Conservation (phyloP, 2,113 vertebrate species). For the Synodontis membranacea region DNA sequence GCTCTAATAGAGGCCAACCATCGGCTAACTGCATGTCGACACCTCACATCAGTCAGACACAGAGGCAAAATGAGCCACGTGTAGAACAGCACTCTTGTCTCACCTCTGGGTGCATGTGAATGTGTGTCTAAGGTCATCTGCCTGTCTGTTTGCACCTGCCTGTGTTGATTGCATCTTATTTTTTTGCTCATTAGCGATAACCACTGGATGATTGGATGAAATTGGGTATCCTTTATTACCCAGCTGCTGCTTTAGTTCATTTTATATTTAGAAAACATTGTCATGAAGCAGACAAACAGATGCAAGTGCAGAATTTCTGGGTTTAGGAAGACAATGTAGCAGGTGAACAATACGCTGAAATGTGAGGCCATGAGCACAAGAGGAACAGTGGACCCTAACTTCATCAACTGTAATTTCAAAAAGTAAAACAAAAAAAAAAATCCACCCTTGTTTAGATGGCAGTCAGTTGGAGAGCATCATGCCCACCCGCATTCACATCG, state of each 20-base stretch:
- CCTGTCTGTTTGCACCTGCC: neutral
- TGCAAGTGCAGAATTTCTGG: neutral
- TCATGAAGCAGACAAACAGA: neutral
- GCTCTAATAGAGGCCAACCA: slow-evolving; percentile 39
- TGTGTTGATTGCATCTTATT: neutral
- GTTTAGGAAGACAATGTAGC: neutral
- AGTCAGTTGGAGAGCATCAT: neutral
- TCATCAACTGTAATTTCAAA: neutral
- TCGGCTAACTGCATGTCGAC: slow-evolving; percentile 36
- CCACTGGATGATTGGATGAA: slow-evolving; percentile 31
- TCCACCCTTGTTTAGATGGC: neutral
- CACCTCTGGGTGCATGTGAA: slow-evolving; percentile 12
- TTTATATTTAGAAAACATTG: neutral
- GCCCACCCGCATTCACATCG: neutral
- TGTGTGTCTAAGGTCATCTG: slow-evolving; percentile 11
- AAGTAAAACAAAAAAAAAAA: neutral
- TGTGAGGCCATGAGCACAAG: neutral
- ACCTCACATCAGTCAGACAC: slow-evolving; percentile 37
- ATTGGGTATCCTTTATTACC: slow-evolving; percentile 35
- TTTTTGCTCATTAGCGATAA: slow-evolving; percentile 32
- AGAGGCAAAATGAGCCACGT: slow-evolving; percentile 11
- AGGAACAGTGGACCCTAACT: neutral
- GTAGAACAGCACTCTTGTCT: neutral
- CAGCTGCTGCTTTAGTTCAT: slow-evolving; percentile 20
- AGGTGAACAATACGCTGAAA: neutral